Base-by-base conservation (phyloP, 2,888 invertebrate genomes). In the Dryomyza anilis region DNA sequence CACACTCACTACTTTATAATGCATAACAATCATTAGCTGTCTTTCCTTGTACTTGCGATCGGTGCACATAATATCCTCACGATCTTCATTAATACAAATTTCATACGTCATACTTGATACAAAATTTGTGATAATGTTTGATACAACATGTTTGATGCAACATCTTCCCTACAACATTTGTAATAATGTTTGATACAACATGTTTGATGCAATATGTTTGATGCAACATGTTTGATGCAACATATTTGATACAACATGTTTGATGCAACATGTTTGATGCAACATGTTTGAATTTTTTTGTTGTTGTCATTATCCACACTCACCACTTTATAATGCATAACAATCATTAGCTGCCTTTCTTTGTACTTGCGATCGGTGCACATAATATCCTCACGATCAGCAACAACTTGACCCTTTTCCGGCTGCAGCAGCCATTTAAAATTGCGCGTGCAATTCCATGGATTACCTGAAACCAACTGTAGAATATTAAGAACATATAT, bases 401-500 rank as follows among this genome's bases (percentile, higher is more conserved):
- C 74, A 2, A 84, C 76, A 12, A 76, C 65, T 2, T 70, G 70
- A 0, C 75, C 74, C 64, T 81, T 80, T 8, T 80, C 77, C 2
- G 76, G 72, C 68, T 75, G 73, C 14, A 80, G 64, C 12, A 84
- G 58, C 83, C 84, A 84, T 69, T 80, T 81, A 33, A 84, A 77
- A 58, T 80, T 82, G 29, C 75, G 76, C 0, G 81, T 79, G 63
- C 83, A 84, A 67, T 84, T 83, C 83, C 83, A 84, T 0, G 77
- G 78, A 74, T 84, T 84, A 12, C 77, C 80, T 76, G n/a, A n/a
- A 67, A 67, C 64, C 63, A 71, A 72, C 71, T 70, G 64, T 39
- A 66, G 53, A 50, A 66, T 57, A 69, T 67, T 69, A 69, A 61
- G 45, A 63, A 60, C 52, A 52, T 23, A n/a, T 10, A 21, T 57